phyloP scores from a whole-genome alignment of 2,888 invertebrate genomes.

The Lasioglossum villosulum region DNA sequence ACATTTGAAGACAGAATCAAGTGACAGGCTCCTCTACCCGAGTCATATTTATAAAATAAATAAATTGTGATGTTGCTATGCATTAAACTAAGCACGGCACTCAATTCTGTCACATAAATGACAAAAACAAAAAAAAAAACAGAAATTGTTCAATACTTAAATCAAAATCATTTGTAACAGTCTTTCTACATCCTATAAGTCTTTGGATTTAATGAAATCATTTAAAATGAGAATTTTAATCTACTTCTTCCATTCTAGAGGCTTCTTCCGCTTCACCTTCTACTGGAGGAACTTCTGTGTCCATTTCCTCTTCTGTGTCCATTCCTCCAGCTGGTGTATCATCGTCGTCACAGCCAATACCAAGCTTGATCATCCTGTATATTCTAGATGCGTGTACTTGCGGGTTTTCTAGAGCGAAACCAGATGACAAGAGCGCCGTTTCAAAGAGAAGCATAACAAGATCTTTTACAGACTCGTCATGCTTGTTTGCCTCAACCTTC shows the following conservation, averaged over 20 bases:
- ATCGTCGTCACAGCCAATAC: constrained; percentile 96
- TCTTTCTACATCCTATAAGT: constrained; percentile 68
- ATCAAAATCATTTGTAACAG: constrained; percentile 61
- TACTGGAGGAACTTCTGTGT: constrained; percentile 81
- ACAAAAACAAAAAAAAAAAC: constrained; percentile 28
- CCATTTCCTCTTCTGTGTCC: constrained; percentile 85
- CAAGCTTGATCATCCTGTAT: constrained; percentile 99
- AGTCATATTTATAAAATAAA: constrained; percentile 48
- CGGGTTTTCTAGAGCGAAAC: constrained; percentile 98
- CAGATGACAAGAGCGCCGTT: constrained; percentile 97
- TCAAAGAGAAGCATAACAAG: constrained; percentile 97
- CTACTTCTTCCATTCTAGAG: constrained; percentile 99
- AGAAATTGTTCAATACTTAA: constrained; percentile 39
- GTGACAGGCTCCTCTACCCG: constrained; percentile 31
- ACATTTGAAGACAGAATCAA: constrained; percentile 52
- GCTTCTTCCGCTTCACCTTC: constrained; percentile 98
- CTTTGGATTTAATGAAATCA: constrained; percentile 65
- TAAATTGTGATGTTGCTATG: constrained; percentile 33
- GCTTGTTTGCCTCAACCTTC: constrained; percentile 98
- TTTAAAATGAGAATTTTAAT: constrained; percentile 87
- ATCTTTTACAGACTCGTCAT: constrained; percentile 99
- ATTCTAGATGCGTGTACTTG: constrained; percentile 97
- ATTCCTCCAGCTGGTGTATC: constrained; percentile 89
- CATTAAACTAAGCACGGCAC: constrained; percentile 45
- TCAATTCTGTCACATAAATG: constrained; percentile 40